These are phyloP conservation scores for Acanthopleura granulata DNA, from an alignment of 2,888 invertebrate species.

Conservation along the genomic window DNA sequence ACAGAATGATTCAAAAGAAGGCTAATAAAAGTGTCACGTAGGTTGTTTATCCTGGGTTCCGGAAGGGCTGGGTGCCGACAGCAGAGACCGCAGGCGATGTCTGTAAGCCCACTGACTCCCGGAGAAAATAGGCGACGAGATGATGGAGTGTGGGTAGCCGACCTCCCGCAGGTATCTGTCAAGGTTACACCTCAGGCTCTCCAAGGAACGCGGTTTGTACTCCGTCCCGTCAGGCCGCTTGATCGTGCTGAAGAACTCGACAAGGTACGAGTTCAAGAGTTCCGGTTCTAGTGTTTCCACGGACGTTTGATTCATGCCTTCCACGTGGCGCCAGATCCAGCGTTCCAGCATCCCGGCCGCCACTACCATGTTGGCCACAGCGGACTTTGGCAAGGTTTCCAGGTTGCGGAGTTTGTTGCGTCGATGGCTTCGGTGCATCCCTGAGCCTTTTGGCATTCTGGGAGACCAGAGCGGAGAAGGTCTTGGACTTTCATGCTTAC, in stretches of 20 bases:
- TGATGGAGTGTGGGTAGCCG: neutral
- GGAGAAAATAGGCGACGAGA: neutral
- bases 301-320: too few relatives aligned
- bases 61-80: too few relatives aligned
- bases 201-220: neutral
- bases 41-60: too few relatives aligned
- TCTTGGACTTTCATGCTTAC: too few relatives aligned
- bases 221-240: neutral
- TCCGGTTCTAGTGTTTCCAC: neutral
- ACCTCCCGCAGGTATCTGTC: neutral
- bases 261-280: neutral
- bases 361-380: neutral
- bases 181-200: neutral
- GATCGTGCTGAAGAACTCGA: neutral
- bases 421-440: too few relatives aligned
- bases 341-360: conserved; percentile 7
- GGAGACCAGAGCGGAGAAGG: too few relatives aligned
- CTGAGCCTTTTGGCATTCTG: too few relatives aligned
- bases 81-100: too few relatives aligned
- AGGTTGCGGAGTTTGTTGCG: too few relatives aligned
- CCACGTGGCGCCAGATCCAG: neutral
- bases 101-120: neutral
- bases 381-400: neutral
- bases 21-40: too few relatives aligned
- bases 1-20: too few relatives aligned